Evolutionary conservation across 2,888 invertebrate species (phyloP), one percentile per base, ranked within the genome.

Genomic region (Calameuta filiformis): DNA sequence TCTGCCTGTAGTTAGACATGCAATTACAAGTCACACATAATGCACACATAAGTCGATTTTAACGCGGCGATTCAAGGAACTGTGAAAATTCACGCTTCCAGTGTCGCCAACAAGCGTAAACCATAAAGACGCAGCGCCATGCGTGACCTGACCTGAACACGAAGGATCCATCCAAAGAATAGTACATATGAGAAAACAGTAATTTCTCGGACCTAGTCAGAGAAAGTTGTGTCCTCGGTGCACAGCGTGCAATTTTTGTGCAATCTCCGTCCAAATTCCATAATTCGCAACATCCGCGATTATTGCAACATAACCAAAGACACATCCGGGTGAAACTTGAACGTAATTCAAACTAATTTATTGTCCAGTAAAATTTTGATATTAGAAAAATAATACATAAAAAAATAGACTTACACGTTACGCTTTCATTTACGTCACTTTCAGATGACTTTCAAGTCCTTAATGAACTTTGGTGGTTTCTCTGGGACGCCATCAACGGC

Each of bases 401-500:
- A 2, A 23, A 56, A 23, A 56, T 6, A 56, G 35, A 35, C 56
- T 56, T 23, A 15, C 56, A 23, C 9, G 56, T 56, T 23, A 56
- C 56, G 56, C 56, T 56, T 56, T 56, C 9, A 23, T 56, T 56
- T 56, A 1, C 56, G 0, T 56, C 23, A 56, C 56, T 56, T 56
- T 56, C 56, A 87, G 82, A 89, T 89, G 89, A 89, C 89, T n/a
- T 81, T 89, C 12, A 86, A 88, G 34, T 83, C 86, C 4, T 23
- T 89, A 23, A 80, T 87, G 76, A 85, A 84, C 73, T 83, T 84
- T 82, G 83, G 85, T 6, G 76, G 82, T 3, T 81, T 83, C 68
- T 84, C 84, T 6, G 81, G 79, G 3, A 83, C 78, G 12, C 75
- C 71, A 68, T 71, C 78, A 83, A 12, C 73, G 80, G n/a, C 68